Evolutionary conservation across 2,797 vertebrate genomes (phyloP).

Genomic region (Danio aesculapii): DNA sequence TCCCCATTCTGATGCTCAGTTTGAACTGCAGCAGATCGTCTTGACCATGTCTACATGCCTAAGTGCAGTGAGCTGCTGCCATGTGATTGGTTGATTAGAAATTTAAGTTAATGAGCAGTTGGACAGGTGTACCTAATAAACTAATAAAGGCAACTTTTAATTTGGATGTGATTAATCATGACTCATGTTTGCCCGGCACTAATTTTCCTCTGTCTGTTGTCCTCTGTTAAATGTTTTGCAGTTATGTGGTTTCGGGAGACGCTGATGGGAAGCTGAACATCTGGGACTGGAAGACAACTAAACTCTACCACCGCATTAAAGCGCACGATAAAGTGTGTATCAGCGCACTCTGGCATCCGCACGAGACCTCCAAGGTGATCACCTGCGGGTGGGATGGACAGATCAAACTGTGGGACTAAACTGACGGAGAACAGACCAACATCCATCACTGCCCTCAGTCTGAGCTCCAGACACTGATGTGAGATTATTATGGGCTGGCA

Average conservation of each 20-base stretch:
- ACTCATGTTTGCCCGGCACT: no score
- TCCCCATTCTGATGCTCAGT: no score
- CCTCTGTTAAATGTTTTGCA: constrained; percentile 58
- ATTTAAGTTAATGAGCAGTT: no score
- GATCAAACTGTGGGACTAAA: constrained; percentile 97
- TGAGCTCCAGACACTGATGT: not conserved
- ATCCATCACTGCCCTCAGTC: not conserved
- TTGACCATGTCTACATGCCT: no score
- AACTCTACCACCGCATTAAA: constrained; percentile 97
- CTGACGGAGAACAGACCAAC: no score
- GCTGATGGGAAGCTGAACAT: constrained; percentile 98
- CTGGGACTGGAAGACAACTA: constrained; percentile 99
- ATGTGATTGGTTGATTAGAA: no score
- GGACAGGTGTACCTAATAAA: no score
- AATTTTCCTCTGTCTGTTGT: no score
- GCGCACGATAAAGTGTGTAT: constrained; percentile 99
- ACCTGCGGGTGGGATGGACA: constrained; percentile 98
- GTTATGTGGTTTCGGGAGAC: constrained; percentile 98
- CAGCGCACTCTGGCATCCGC: constrained; percentile 96
- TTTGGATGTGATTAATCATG: no score
- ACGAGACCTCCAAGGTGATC: constrained; percentile 98
- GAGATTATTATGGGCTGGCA: constrained; percentile 75
- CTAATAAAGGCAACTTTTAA: no score
- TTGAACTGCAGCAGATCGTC: no score
- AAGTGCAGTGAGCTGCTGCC: no score